Evolutionary conservation across 2,113 vertebrate species (phyloP).

Genomic region (human (Homo sapiens)): GRCh38 chr20:9243501-9244000

Average conservation of each 20-base stretch:
- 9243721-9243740: not conserved
- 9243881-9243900: constrained; percentile 2
- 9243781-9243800: not conserved
- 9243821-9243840: not conserved
- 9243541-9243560: not conserved
- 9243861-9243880: not conserved
- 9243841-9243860: not conserved
- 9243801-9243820: not conserved
- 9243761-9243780: not conserved
- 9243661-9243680: not conserved
- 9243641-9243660: not conserved
- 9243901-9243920: not conserved
- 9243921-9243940: not conserved
- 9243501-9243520: not conserved
- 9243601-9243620: not conserved
- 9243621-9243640: not conserved
- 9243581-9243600: not conserved
- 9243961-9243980: not conserved
- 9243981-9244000: not conserved
- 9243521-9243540: not conserved
- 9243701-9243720: not conserved
- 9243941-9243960: not conserved
- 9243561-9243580: not conserved
- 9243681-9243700: not conserved
- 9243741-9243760: not conserved